Percentiles rank a stretch among this genome's conserved stretches.
Conservation (phyloP, 2,797 vertebrate genomes). For the Salmo trutta region DNA sequence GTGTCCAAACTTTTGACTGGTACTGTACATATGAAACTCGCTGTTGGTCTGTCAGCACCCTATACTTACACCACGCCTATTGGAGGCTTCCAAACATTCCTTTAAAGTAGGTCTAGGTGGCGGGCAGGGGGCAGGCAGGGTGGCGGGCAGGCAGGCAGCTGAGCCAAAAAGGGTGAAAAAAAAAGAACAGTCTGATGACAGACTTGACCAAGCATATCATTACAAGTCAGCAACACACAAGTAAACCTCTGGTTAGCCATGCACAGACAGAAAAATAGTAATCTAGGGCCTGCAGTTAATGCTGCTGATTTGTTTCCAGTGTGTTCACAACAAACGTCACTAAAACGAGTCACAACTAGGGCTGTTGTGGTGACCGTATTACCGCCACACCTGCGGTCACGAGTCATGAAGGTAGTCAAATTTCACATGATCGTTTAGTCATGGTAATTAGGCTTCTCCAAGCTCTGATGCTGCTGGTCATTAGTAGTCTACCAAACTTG, state of each 20-base stretch:
- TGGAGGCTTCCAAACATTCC: not conserved
- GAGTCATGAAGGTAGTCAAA: no score
- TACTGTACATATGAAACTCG: not conserved
- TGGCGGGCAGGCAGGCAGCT: not conserved
- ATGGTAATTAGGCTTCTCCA: no score
- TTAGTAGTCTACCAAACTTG: no score
- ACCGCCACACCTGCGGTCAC: no score
- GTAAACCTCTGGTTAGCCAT: constrained; percentile 15
- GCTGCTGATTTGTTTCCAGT: constrained; percentile 55
- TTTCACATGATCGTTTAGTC: no score
- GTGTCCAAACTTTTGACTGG: no score
- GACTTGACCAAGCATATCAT: constrained; percentile 66
- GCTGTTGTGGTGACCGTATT: no score
- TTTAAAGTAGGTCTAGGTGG: not conserved
- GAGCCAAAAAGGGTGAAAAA: constrained; percentile 35
- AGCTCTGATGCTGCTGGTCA: no score
- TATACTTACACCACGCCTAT: not conserved
- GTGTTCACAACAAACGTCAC: constrained; percentile 28
- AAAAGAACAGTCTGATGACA: constrained; percentile 55
- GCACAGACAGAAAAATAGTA: constrained; percentile 56
- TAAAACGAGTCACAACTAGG: not conserved
- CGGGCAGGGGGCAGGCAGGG: not conserved
- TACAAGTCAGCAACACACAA: constrained; percentile 54
- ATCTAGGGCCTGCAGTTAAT: constrained; percentile 48
- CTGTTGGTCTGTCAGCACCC: constrained; percentile 2